Percentiles rank a stretch among this genome's conserved stretches.
phyloP scores from a whole-genome alignment of 2,888 invertebrate genomes.

The Chesias legatella region DNA sequence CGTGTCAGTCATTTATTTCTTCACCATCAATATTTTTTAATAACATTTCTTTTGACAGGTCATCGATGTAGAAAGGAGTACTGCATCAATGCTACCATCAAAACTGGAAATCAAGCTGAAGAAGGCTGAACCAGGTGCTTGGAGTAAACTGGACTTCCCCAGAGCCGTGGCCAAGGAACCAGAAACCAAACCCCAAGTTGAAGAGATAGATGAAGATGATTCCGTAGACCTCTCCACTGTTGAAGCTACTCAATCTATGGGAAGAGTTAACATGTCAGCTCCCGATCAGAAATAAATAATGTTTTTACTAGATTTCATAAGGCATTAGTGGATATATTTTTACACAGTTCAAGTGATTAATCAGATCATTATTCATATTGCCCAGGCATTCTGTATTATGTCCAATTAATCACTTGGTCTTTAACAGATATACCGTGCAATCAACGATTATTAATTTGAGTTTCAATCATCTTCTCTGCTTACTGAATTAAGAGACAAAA shows the following conservation, averaged over 20 bases:
- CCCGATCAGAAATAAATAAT: neutral
- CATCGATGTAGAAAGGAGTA: constrained; percentile 85
- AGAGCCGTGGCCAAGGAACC: constrained; percentile 47
- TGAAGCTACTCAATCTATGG: constrained; percentile 65
- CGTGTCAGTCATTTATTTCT: too few relatives aligned
- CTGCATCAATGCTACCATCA: constrained; percentile 89
- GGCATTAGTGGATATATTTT: too few relatives aligned
- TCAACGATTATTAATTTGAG: too few relatives aligned
- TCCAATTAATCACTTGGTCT: too few relatives aligned
- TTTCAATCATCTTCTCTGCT: too few relatives aligned
- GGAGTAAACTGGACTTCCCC: constrained; percentile 88
- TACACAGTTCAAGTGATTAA: too few relatives aligned
- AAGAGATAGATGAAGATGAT: constrained; percentile 70
- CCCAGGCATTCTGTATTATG: too few relatives aligned
- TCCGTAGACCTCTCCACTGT: constrained; percentile 89
- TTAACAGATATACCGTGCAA: too few relatives aligned
- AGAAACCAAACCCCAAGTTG: constrained; percentile 30
- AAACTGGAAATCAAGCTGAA: constrained; percentile 96
- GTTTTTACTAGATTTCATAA: neutral
- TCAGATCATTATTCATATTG: too few relatives aligned
- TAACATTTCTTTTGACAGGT: constrained; percentile 85
- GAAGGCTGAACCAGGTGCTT: constrained; percentile 91
- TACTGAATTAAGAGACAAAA: too few relatives aligned
- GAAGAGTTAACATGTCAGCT: constrained; percentile 63
- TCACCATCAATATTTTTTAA: too few relatives aligned